A percentile compares a stretch with the other conserved stretches of the same genome.
These are phyloP conservation scores for Oopsacas minuta DNA, from an alignment of 37 sponge, comb jelly and placozoan species.

Conservation along the genomic window DNA sequence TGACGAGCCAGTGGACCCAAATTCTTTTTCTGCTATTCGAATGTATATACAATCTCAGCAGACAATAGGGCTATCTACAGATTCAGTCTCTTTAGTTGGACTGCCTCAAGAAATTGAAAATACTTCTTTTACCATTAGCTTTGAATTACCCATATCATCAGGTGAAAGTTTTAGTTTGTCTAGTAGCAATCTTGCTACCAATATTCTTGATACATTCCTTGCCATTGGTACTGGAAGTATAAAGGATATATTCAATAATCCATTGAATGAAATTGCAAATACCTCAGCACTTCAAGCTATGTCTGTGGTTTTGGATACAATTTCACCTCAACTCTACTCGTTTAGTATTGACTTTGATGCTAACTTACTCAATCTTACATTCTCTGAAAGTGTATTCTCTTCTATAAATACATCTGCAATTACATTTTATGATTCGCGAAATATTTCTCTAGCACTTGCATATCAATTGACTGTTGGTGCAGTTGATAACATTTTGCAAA, in stretches of 20 bases:
- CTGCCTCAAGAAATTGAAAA: not conserved
- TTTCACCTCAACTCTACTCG: conserved; percentile 34
- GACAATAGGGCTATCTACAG: not conserved
- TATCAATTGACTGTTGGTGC: not conserved
- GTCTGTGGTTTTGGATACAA: conserved; percentile 37
- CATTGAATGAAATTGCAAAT: conserved; percentile 36
- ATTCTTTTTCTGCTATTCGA: not conserved
- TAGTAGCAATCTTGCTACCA: conserved; percentile 5
- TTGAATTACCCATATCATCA: not conserved
- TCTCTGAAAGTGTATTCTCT: conserved; percentile 56
- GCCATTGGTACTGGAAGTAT: not conserved
- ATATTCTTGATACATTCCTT: not conserved
- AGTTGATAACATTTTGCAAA: not conserved
- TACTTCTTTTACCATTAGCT: not conserved
- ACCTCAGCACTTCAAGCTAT: conserved; percentile 27
- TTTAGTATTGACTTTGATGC: conserved; percentile 48
- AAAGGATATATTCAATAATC: conserved; percentile 39
- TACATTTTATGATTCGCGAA: conserved; percentile 34
- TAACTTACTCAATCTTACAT: conserved; percentile 41
- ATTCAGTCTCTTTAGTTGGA: not conserved
- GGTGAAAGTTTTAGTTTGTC: not conserved
- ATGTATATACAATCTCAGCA: not conserved
- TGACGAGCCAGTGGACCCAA: not conserved
- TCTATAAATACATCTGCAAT: conserved; percentile 28
- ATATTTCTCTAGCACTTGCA: not conserved